Evolutionary conservation across 2,888 invertebrate species (phyloP).

Genomic region (Conistra vaccinii): DNA sequence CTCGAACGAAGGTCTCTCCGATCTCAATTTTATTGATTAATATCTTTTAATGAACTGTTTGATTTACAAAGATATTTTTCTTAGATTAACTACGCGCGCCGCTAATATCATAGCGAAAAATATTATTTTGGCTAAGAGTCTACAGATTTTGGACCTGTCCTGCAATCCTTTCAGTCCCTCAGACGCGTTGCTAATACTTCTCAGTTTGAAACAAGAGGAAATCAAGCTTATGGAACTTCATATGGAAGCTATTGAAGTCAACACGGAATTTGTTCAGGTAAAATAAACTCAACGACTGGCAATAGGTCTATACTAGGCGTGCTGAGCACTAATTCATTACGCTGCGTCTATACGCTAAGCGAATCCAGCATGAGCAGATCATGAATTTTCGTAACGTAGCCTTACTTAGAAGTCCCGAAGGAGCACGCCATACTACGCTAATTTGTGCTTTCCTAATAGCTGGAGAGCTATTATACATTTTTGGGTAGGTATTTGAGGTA

Average conservation of each 20-base stretch:
- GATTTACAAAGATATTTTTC: not conserved
- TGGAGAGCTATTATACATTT: too few species aligned
- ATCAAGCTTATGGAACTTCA: constrained; percentile 71
- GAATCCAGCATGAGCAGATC: too few species aligned
- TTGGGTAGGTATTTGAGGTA: too few species aligned
- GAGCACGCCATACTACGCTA: too few species aligned
- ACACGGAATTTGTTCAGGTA: constrained; percentile 65
- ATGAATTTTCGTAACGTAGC: too few species aligned
- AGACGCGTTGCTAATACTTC: constrained; percentile 71
- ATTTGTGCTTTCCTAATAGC: too few species aligned
- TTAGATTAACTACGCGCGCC: constrained; percentile 15
- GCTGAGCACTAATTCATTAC: too few species aligned
- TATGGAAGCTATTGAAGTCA: constrained; percentile 73
- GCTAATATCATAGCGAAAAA: constrained; percentile 16
- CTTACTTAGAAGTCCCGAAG: too few species aligned
- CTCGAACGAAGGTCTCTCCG: not conserved
- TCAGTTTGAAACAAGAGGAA: constrained; percentile 56
- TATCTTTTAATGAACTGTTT: not conserved
- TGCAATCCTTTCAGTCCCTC: constrained; percentile 72
- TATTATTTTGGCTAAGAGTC: constrained; percentile 52
- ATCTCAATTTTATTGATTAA: not conserved
- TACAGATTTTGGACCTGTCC: constrained; percentile 74
- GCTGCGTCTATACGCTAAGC: too few species aligned
- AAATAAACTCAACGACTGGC: too few species aligned
- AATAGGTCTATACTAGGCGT: too few species aligned